These are phyloP conservation scores for Drosophila nigrodunni DNA, from an alignment of 1,140 invertebrate species.

Conservation along the genomic window DNA sequence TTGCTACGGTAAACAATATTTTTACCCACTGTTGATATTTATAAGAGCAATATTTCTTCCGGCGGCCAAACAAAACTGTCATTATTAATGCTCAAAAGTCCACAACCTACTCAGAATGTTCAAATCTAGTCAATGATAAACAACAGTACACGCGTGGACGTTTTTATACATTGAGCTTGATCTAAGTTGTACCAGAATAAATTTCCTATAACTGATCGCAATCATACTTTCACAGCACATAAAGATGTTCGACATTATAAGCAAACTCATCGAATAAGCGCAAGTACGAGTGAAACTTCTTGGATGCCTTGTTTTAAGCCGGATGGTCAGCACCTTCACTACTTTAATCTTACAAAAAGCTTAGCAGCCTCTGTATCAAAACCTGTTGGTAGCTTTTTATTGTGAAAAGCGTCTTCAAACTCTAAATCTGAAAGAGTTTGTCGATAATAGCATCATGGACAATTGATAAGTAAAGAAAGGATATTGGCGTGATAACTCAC, in stretches of 20 bases:
- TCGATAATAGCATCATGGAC: conserved; percentile 5
- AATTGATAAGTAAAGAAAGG: neutral
- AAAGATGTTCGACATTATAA: neutral
- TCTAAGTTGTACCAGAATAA: conserved; percentile 84
- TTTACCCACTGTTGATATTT: conserved; percentile 30
- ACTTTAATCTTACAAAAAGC: conserved; percentile 70
- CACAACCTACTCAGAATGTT: neutral
- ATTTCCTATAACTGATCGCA: conserved; percentile 83
- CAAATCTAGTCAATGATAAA: conserved; percentile 65
- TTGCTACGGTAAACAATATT: conserved; percentile 30
- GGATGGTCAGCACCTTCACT: neutral
- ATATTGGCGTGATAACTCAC: too few species aligned
- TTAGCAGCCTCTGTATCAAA: conserved; percentile 70
- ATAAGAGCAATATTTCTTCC: conserved; percentile 61
- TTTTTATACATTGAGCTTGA: conserved; percentile 80
- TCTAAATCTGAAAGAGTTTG: conserved; percentile 73
- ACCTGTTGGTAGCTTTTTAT: conserved; percentile 72
- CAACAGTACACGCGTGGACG: conserved; percentile 68
- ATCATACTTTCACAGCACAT: conserved; percentile 20
- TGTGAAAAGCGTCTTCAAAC: conserved; percentile 80
- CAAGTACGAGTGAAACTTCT: neutral
- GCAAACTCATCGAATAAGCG: conserved; percentile 24
- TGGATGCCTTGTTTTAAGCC: neutral
- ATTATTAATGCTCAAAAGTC: neutral
- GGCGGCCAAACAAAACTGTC: conserved; percentile 40